Percentiles rank a stretch among this genome's conserved stretches.
phyloP scores from a whole-genome alignment of 2,113 vertebrate species.

The Microcebus tavaratra region DNA sequence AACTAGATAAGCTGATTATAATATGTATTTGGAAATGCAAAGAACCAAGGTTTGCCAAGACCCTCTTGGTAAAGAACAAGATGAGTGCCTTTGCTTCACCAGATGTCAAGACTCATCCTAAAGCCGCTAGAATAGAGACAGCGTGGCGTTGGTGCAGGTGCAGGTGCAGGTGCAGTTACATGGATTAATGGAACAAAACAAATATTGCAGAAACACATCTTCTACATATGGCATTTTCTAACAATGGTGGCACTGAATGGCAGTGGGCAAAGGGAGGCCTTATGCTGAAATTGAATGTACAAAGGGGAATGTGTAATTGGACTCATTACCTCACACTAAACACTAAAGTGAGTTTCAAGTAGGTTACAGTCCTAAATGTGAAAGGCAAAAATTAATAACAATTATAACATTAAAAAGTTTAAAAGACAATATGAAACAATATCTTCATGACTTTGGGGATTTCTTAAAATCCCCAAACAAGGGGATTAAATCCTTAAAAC shows the following conservation, averaged over 20 bases:
- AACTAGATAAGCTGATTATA: background rate
- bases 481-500: too few species aligned
- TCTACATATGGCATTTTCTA: background rate
- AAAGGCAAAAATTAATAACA: background rate
- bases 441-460: background rate
- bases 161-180: background rate
- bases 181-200: background rate
- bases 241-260: background rate
- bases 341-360: background rate
- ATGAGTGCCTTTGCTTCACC: background rate
- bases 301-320: background rate
- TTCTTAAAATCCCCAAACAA: too few species aligned
- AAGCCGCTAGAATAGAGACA: background rate
- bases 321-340: background rate
- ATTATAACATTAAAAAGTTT: background rate
- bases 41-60: background rate
- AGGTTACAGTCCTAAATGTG: background rate
- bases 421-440: background rate
- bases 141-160: background rate
- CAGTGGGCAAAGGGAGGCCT: too few species aligned
- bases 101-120: background rate
- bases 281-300: background rate
- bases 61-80: background rate
- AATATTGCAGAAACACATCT: too few species aligned
- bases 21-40: background rate